Percentiles rank a stretch among this genome's conserved stretches.
Conservation (phyloP, 2,797 vertebrate species). For the Myiothlypis chrysogaster region DNA sequence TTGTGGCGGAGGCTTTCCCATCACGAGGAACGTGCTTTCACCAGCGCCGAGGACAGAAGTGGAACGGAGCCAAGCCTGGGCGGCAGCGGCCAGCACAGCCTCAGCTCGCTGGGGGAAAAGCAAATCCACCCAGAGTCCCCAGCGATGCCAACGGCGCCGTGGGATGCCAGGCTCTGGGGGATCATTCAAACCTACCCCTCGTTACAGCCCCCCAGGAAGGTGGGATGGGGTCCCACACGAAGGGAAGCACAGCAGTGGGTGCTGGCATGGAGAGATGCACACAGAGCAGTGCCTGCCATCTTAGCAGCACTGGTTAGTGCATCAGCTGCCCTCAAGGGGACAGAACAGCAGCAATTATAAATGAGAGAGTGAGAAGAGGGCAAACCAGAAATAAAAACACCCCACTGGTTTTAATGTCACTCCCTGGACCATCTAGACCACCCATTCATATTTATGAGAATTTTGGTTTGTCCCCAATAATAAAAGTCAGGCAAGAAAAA, state of each 20-base stretch:
- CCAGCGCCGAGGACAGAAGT: not conserved
- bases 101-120: not conserved
- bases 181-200: not conserved
- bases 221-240: fast-evolving
- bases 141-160: fast-evolving
- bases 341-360: not conserved
- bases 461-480: not conserved
- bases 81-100: not conserved
- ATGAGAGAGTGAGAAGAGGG: not conserved
- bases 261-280: not conserved
- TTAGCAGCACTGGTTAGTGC: not conserved
- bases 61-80: constrained; percentile 8
- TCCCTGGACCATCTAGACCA: not conserved
- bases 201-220: fast-evolving
- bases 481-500: not conserved
- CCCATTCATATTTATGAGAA: not conserved
- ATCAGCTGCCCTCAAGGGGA: not conserved
- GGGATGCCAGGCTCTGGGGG: fast-evolving
- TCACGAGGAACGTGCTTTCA: constrained; percentile 33
- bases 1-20: not conserved
- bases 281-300: constrained; percentile 4
- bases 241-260: fast-evolving
- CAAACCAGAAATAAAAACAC: not conserved
- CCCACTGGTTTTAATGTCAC: not conserved
- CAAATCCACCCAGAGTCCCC: not conserved